Conservation (phyloP, 2,797 vertebrate species). For the Pseudomugil gertrudae region DNA sequence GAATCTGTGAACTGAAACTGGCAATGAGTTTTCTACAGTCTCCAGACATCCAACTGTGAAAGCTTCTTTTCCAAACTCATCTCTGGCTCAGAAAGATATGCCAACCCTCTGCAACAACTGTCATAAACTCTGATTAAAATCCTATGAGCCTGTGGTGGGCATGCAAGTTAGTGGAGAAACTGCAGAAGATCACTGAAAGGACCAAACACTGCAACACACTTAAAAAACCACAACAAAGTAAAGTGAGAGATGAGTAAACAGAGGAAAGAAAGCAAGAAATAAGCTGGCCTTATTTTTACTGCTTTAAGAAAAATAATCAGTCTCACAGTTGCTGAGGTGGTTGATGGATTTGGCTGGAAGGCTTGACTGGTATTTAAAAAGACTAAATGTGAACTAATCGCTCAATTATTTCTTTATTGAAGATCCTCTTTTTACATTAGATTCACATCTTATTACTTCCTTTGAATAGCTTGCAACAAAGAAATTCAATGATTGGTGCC, state of each 20-base stretch:
- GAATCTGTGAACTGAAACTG: slow-evolving; percentile 4
- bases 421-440: too few species aligned
- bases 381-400: slow-evolving; percentile 1
- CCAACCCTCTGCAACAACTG: slow-evolving; percentile 6
- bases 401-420: too few species aligned
- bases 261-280: slow-evolving; percentile 19
- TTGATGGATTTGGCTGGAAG: neutral
- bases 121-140: neutral
- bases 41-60: slow-evolving; percentile 16
- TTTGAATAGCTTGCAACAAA: slow-evolving; percentile 5
- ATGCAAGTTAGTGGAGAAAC: slow-evolving; percentile 66
- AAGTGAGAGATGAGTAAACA: slow-evolving; percentile 26
- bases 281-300: neutral
- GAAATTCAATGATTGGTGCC: slow-evolving; percentile 1
- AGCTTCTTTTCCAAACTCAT: slow-evolving; percentile 13
- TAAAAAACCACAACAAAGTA: slow-evolving; percentile 47
- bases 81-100: slow-evolving; percentile 8
- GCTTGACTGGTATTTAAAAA: neutral
- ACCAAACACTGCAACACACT: slow-evolving; percentile 49
- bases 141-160: slow-evolving; percentile 31
- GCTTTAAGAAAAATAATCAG: slow-evolving; percentile 12
- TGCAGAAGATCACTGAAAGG: slow-evolving; percentile 26
- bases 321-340: neutral
- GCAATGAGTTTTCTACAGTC: slow-evolving; percentile 8
- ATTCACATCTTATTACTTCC: too few species aligned